These are phyloP conservation scores for Aspidiotus rigidus DNA, from an alignment of 2,888 invertebrate genomes.

Conservation along the genomic window DNA sequence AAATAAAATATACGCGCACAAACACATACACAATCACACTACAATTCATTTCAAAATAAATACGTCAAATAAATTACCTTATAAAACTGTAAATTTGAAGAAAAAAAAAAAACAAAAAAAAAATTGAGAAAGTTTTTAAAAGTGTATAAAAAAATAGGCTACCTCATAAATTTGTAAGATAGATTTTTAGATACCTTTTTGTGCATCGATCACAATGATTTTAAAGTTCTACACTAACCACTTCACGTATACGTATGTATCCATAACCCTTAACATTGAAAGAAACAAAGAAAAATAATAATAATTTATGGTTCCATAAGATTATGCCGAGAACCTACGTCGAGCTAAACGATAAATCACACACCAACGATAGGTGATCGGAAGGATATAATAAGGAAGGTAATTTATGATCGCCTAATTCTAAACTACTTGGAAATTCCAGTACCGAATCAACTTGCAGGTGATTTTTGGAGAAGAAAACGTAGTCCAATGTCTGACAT, in stretches of 20 bases:
- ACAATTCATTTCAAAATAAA: too few relatives aligned
- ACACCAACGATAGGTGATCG: constrained; percentile 65
- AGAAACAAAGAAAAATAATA: constrained; percentile 19
- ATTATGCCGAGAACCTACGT: constrained; percentile 4
- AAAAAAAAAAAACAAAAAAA: too few relatives aligned
- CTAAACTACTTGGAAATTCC: constrained; percentile 54
- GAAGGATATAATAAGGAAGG: constrained; percentile 63
- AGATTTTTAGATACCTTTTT: background rate
- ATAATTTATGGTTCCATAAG: constrained; percentile 7
- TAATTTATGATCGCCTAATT: constrained; percentile 57
- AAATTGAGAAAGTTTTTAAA: too few relatives aligned
- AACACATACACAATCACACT: too few relatives aligned
- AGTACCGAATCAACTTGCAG: constrained; percentile 51
- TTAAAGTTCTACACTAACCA: background rate
- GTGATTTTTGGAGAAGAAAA: constrained; percentile 54
- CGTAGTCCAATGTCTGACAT: constrained; percentile 66
- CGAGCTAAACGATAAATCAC: constrained; percentile 48
- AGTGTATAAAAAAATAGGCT: too few relatives aligned
- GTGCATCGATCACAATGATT: background rate
- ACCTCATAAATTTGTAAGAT: too few relatives aligned
- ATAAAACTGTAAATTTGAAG: too few relatives aligned
- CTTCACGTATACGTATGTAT: background rate
- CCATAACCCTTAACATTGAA: constrained; percentile 9
- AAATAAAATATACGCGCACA: too few relatives aligned
- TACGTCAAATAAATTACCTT: too few relatives aligned